phyloP scores from a whole-genome alignment of 64 coral and sea anemone species.

The Platygyra sinensis region DNA sequence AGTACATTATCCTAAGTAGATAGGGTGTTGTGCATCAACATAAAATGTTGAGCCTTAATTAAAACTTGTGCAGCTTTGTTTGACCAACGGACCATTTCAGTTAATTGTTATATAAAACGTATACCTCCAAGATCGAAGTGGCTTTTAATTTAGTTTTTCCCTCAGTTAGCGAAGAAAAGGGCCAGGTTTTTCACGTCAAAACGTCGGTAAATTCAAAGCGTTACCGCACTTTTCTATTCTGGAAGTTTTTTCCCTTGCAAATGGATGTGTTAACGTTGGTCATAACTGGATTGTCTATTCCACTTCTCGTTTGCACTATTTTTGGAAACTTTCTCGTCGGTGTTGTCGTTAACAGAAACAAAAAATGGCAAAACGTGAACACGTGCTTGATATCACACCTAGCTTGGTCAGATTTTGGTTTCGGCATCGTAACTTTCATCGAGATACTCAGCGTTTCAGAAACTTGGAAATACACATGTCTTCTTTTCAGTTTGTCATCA shows the following conservation, averaged over 20 bases:
- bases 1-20: no score
- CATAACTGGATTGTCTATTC: not conserved
- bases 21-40: no score
- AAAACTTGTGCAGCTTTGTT: no score
- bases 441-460: not conserved
- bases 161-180: no score
- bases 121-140: no score
- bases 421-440: not conserved
- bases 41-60: not conserved
- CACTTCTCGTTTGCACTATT: constrained; percentile 9
- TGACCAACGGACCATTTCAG: not conserved
- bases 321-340: constrained; percentile 27
- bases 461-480: not conserved
- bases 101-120: no score
- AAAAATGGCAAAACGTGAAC: not conserved
- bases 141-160: no score
- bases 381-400: not conserved
- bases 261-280: not conserved
- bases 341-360: not conserved
- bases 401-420: constrained; percentile 7
- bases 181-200: no score
- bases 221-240: no score
- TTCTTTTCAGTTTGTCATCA: not conserved
- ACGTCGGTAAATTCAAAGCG: no score
- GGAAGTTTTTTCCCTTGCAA: not conserved